Evolutionary conservation across 2,113 vertebrate species (phyloP).

Genomic region (Chlorodrepanis virens): DNA sequence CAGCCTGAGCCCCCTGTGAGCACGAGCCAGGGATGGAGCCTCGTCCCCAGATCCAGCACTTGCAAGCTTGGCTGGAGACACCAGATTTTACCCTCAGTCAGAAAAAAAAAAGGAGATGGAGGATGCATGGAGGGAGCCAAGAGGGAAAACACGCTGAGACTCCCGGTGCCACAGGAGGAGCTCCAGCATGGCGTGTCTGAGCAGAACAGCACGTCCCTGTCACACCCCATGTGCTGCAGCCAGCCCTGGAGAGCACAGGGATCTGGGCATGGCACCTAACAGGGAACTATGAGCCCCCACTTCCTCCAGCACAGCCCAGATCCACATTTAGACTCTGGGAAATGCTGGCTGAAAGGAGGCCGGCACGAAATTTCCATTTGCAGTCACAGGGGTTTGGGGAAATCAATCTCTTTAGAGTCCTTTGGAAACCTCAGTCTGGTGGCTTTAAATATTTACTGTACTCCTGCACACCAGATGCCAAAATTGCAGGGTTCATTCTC

Average conservation of each 20-base stretch:
- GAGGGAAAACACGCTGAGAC: neutral
- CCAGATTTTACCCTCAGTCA: neutral
- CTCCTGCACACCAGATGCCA: neutral
- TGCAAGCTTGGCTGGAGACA: neutral
- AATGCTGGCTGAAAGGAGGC: neutral
- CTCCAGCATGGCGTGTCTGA: neutral
- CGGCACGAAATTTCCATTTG: neutral
- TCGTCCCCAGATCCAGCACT: neutral
- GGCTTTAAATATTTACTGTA: conserved; percentile 10
- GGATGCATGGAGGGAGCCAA: neutral
- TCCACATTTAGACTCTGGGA: neutral
- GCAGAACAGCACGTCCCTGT: neutral
- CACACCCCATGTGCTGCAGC: neutral
- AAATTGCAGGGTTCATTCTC: neutral
- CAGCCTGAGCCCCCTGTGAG: neutral
- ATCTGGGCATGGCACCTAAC: neutral
- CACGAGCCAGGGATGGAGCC: neutral
- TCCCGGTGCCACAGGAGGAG: neutral
- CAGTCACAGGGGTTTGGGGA: neutral
- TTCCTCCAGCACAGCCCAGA: neutral
- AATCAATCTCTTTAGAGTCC: conserved; percentile 9
- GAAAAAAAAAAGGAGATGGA: neutral
- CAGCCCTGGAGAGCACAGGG: neutral
- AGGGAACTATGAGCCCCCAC: neutral
- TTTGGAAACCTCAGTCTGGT: neutral